Evolutionary conservation across 2,113 vertebrate genomes (phyloP), one percentile per base, ranked within the genome.

Genomic region (Caracal caracal): DNA sequence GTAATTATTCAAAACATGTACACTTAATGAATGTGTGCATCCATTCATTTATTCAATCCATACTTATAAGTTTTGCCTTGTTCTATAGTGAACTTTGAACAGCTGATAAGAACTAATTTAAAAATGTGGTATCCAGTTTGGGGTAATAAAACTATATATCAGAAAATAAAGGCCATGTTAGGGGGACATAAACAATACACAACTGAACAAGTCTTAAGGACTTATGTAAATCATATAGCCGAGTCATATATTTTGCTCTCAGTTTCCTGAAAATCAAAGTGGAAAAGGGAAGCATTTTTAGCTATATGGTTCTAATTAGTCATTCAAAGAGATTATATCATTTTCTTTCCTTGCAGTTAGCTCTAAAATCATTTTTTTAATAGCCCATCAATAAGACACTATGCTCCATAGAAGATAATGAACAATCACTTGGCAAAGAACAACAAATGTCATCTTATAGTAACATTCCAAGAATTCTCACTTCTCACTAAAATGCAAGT

Each of bases 261-360:
- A 75, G n/a, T 92, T 95, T 95, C 59, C 43, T 66, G 15, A 63
- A 83, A 94, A 35, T 83, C 12, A 43, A 66, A 83, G 20, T 81
- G 47, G 78, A 92, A 92, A 78, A 86, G 9, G 17, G 22, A 90
- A 82, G 22, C 20, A 78, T 68, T n/a, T 68, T 93, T 90, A 90
- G 68, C 22, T 88, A 66, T 26, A 43, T 94, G 24, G 2, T 68
- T 96, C 16, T 87, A 63, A 94, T 88, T 85, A 80, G 28, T 88
- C 49, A 70, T 81, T 93, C 47, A 61, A 51, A 80, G 61, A 82
- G 56, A 70, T 11, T 53, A 22, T 51, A 53, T 47, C 12, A 63
- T 12, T 71, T 88, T 97, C 56, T 75, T 51, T 71, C 92, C 24
- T 37, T 56, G 9, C 3, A 84, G 20, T 79, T 90, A 96, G 65